A percentile compares a stretch with the other conserved stretches of the same genome.
Evolutionary conservation across 2,113 vertebrate species (phyloP).

Genomic region (Colius striatus): DNA sequence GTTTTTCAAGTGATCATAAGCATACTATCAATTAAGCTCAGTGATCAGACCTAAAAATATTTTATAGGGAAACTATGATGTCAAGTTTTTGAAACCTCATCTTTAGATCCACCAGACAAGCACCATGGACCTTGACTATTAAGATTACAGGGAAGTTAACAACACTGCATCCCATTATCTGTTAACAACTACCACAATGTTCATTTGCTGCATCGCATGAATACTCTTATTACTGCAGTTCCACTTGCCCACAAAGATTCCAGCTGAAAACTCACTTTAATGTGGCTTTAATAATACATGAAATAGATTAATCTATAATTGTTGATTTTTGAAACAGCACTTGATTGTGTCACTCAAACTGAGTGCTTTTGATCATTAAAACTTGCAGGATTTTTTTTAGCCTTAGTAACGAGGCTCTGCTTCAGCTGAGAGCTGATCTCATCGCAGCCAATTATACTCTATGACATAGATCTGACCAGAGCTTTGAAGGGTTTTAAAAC

Average conservation of each 20-base stretch:
- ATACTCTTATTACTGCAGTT: background rate
- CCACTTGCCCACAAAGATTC: slow-evolving; percentile 20
- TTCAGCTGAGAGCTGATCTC: slow-evolving; percentile 54
- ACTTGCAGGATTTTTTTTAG: slow-evolving; percentile 41
- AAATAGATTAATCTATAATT: slow-evolving; percentile 60
- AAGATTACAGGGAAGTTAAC: background rate
- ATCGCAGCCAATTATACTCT: slow-evolving; percentile 54
- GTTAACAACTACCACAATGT: background rate
- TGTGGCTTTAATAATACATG: slow-evolving; percentile 60
- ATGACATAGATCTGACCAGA: background rate
- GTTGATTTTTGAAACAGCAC: slow-evolving; percentile 55
- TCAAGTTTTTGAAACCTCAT: background rate
- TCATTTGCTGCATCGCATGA: background rate
- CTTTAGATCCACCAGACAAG: background rate
- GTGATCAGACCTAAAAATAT: background rate
- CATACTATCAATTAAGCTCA: background rate
- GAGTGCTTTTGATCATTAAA: slow-evolving; percentile 64
- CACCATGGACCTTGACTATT: fast-evolving
- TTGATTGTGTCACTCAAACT: slow-evolving; percentile 57
- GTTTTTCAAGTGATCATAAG: background rate
- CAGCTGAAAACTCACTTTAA: slow-evolving; percentile 39
- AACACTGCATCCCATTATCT: background rate
- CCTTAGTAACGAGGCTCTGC: background rate
- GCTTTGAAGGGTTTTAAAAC: background rate
- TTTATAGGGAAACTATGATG: background rate